Conservation (phyloP, 2,113 vertebrate species). For the Pimephales promelas region DNA sequence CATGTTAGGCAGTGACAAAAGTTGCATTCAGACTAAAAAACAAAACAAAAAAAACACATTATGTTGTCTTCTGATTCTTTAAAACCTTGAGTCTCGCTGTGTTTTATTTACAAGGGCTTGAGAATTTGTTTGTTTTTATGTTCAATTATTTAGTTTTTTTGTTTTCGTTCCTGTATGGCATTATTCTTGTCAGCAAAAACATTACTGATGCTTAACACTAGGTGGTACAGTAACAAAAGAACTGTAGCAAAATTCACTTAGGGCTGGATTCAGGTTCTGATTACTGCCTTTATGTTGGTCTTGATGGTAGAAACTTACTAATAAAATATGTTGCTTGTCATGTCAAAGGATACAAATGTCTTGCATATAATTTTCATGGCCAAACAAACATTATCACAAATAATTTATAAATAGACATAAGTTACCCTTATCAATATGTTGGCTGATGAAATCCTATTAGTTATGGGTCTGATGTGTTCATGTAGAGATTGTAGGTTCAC, state of each 20-base stretch:
- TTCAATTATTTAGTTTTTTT: too few species aligned
- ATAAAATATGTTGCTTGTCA: not conserved
- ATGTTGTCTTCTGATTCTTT: not conserved
- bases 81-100: not conserved
- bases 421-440: not conserved
- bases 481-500: not conserved
- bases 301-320: not conserved
- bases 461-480: not conserved
- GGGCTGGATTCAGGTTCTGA: not conserved
- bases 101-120: not conserved
- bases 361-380: not conserved
- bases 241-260: not conserved
- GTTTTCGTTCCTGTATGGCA: not conserved
- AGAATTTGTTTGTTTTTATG: not conserved
- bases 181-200: not conserved
- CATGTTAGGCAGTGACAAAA: not conserved
- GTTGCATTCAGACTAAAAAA: not conserved
- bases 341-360: not conserved
- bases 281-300: not conserved
- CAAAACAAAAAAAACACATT: not conserved
- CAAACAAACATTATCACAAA: not conserved
- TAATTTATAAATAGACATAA: not conserved
- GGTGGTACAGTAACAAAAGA: constrained; percentile 16
- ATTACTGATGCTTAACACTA: not conserved
- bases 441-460: not conserved